These are phyloP conservation scores for Sebastes minor DNA, from an alignment of 2,797 vertebrate genomes.

Conservation along the genomic window DNA sequence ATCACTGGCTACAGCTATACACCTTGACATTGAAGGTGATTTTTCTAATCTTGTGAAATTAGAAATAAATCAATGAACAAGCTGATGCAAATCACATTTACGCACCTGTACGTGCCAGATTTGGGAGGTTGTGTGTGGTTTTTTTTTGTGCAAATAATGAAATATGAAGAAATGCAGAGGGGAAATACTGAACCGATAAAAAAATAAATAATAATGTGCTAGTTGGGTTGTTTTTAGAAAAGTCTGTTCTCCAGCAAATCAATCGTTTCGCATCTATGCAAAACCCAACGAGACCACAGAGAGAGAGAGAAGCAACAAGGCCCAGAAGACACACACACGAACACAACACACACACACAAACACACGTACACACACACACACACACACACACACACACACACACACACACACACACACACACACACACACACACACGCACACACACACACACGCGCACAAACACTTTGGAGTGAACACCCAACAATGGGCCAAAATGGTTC, in stretches of 20 bases:
- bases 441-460: too few relatives aligned
- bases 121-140: neutral
- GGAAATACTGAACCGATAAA: conserved; percentile 3
- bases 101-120: neutral
- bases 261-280: conserved; percentile 77
- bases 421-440: too few relatives aligned
- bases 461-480: neutral
- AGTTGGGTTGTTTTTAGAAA: conserved; percentile 38
- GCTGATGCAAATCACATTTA: conserved; percentile 24
- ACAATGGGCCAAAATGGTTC: conserved; percentile 17
- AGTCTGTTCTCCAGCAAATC: conserved; percentile 51
- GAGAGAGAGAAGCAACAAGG: conserved; percentile 42
- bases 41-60: conserved; percentile 18
- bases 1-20: conserved; percentile 47
- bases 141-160: neutral
- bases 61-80: conserved; percentile 11
- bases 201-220: conserved; percentile 17
- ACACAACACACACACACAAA: conserved; percentile 8
- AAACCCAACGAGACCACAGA: conserved; percentile 60
- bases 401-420: too few relatives aligned
- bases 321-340: conserved; percentile 25
- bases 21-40: conserved; percentile 9
- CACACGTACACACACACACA: conserved; percentile 8
- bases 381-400: conserved; percentile 10
- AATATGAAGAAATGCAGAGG: conserved; percentile 3